Base-by-base conservation (phyloP, 92 coral and sea anemone species). In the Parazoanthus darwini region DNA sequence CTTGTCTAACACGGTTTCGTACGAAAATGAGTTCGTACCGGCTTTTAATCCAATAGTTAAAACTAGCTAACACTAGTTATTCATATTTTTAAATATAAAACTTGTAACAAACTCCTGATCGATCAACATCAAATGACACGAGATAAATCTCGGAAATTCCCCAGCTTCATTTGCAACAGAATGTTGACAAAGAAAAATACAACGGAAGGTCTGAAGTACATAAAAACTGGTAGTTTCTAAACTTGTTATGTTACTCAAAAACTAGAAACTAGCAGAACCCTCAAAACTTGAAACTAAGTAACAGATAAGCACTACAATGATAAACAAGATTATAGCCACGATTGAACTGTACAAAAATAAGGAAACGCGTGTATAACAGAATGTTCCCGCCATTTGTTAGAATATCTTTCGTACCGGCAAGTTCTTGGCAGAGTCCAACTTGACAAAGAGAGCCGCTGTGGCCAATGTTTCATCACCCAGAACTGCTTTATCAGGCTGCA, bases 361-460 rank as follows among this genome's bases (percentile, higher is more conserved):
- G 4, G 26, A n/a, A 63, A 54, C 13, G 25, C 22, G n/a, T 63
- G n/a, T 23, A 20, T 23, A 29, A 29, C 0, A 63, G 8, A 63
- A 36, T 20, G 82, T 10, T 1, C 3, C 33, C 35, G 11, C 25
- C 4, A 15, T 3, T 33, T 26, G 33, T 15, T 4, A 54, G 7
- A 13, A 79, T 35, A 36, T 23, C 10, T 22, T 26, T 89, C 99
- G 90, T 86, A 97, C 99, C 70, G 99, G 99, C 11, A 97, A 90
- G 89, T 97, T 94, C 85, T 95, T 97, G 85, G 96, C 99, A 79
- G 98, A 97, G 90, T 97, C 99, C 87, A 97, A 93, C 89, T 95
- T 97, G 22, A 97, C 96, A 91, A 97, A 97, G 82, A 97, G 89
- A 2, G 97, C 99, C 9, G 99, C 97, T 11, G 97, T 97, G 2